Evolutionary conservation across 2,113 vertebrate genomes (phyloP), one percentile per base, ranked within the genome.

Genomic region (Microcebus tavaratra): DNA sequence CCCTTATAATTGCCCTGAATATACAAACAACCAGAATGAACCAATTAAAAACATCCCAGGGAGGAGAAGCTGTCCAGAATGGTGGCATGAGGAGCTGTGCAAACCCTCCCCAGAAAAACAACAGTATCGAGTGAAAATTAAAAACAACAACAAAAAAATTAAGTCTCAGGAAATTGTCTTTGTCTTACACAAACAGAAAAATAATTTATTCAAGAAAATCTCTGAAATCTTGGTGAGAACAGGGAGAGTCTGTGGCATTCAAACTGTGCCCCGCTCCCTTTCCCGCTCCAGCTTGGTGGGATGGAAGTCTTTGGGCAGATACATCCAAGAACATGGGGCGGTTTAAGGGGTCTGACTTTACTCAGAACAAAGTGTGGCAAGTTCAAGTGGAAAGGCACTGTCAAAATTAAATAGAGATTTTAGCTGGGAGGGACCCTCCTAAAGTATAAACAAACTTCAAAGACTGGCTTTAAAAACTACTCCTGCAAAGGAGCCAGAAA

Each of bases 1-100:
- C 80, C 45, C 20, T 42, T 75, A 57, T 68, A 96, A 88, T 53
- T 81, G 20, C 25, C 27, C 29, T 29, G 39, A 36, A 72, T 72
- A 92, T 53, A 81, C 20, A 83, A 96, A 73, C 68, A 92, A 85
- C 8, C 68, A 88, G 45, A 76, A 59, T 42, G 23, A 72, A 72
- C 50, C 45, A 83, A 65, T 88, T 82, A 48, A 79, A 94, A 95
- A 36, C 80, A 85, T 72, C 42, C 45, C 17, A 2, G 13, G 6
- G 27, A 93, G 21, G 57, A 81, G 53, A 88, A 63, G 25, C 8
- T 53, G 9, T 88, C 9, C 7, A 82, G 34, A 68, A 78, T 21
- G 12, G 39, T 84, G 72, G 29, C 50, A 25, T 25, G 27, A 93
- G 21, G 48, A 76, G 1, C 25, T 61, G 10, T 36, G 7, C 5